A percentile compares a stretch with the other conserved stretches of the same genome.
Conservation (phyloP, 2,113 vertebrate species). For the Callorhinus ursinus region DNA sequence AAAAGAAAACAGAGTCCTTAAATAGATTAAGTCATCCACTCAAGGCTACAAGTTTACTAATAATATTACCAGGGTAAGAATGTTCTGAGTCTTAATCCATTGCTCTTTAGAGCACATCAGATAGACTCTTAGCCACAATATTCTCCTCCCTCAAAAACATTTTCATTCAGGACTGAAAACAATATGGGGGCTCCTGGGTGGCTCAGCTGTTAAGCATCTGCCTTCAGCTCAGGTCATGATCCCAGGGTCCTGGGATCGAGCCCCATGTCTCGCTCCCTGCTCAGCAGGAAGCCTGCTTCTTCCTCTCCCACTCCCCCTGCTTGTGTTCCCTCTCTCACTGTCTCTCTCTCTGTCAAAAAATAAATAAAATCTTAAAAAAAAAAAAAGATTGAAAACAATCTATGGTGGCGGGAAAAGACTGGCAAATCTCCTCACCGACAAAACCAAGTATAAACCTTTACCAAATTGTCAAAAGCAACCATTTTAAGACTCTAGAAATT, state of each 20-base stretch:
- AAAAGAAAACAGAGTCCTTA: neutral
- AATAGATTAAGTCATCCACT: neutral
- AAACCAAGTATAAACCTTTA: neutral
- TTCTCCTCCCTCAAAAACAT: neutral
- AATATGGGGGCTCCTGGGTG: neutral
- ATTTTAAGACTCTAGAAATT: neutral
- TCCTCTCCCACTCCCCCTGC: too few relatives aligned
- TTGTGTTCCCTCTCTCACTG: too few relatives aligned
- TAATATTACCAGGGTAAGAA: neutral
- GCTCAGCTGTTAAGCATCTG: too few relatives aligned
- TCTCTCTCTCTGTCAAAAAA: too few relatives aligned
- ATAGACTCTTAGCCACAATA: neutral
- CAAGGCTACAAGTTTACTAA: neutral
- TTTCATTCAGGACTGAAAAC: slow-evolving; percentile 3
- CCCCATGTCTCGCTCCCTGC: too few relatives aligned
- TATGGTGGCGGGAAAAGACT: neutral
- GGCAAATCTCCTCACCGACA: neutral
- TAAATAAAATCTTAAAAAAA: too few relatives aligned
- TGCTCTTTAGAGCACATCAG: neutral
- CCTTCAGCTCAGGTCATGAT: too few relatives aligned
- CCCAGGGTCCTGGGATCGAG: too few relatives aligned
- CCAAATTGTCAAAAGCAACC: neutral
- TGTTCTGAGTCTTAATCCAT: neutral
- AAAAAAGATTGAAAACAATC: neutral
- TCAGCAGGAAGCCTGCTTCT: too few relatives aligned